phyloP scores from a whole-genome alignment of 1,140 invertebrate species.

The Agraylea sexmaculata region DNA sequence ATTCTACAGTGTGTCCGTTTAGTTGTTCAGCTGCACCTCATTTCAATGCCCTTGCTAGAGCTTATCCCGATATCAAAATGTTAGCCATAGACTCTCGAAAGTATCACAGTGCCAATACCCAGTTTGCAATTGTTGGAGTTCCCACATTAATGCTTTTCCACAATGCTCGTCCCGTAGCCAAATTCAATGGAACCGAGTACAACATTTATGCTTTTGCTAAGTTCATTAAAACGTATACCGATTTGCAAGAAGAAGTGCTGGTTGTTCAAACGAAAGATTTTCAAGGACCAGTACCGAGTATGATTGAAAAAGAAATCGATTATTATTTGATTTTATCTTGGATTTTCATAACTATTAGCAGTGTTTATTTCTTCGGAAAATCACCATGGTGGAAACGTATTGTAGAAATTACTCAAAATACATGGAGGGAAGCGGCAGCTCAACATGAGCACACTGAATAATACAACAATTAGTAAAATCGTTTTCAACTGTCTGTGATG shows the following conservation, averaged over 20 bases:
- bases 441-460: slow-evolving; percentile 73
- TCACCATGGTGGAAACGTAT: slow-evolving; percentile 69
- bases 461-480: slow-evolving; percentile 13
- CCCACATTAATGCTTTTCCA: slow-evolving; percentile 88
- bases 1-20: slow-evolving; percentile 79
- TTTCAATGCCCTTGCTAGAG: slow-evolving; percentile 76
- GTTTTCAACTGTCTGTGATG: too few species aligned
- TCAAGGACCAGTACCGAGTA: slow-evolving; percentile 63
- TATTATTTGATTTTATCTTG: slow-evolving; percentile 74
- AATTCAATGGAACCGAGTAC: slow-evolving; percentile 77
- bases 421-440: slow-evolving; percentile 82
- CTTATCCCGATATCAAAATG: slow-evolving; percentile 76
- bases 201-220: slow-evolving; percentile 66
- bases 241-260: slow-evolving; percentile 46
- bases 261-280: slow-evolving; percentile 68
- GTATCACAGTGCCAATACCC: slow-evolving; percentile 77
- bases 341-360: slow-evolving; percentile 71
- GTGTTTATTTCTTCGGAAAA: slow-evolving; percentile 62
- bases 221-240: slow-evolving; percentile 74
- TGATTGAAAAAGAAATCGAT: slow-evolving; percentile 61
- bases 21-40: slow-evolving; percentile 79
- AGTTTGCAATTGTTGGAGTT: slow-evolving; percentile 88
- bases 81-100: slow-evolving; percentile 82
- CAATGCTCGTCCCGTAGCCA: slow-evolving; percentile 75
- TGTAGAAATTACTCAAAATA: slow-evolving; percentile 72